Conservation (phyloP, 2,888 invertebrate genomes). For the Pyrrhosoma nymphula region DNA sequence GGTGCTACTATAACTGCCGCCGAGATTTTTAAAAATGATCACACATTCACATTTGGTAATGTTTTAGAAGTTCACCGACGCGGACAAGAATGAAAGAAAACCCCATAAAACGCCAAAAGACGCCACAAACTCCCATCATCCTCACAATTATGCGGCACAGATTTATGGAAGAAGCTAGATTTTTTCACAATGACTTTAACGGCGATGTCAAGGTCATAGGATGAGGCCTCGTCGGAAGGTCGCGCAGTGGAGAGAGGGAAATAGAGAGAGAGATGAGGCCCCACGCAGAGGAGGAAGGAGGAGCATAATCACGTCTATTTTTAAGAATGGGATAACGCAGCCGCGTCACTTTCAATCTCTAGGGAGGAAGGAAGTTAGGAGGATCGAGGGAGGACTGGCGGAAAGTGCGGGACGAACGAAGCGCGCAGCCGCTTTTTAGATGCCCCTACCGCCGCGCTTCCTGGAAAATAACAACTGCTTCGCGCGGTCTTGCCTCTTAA, state of each 20-base stretch:
- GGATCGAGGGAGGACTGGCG: neutral
- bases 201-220: neutral
- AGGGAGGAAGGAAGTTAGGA: neutral
- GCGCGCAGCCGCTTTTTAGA: neutral
- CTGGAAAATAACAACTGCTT: neutral
- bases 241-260: neutral
- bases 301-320: constrained; percentile 1
- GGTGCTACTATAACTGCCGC: too few relatives aligned
- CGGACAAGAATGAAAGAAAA: neutral
- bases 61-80: neutral
- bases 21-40: too few relatives aligned
- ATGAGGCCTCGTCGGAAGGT: neutral
- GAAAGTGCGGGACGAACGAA: neutral
- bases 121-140: neutral
- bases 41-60: neutral
- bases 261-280: neutral
- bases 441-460: neutral
- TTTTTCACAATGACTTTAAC: constrained; percentile 20
- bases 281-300: neutral
- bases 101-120: neutral
- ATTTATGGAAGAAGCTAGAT: neutral
- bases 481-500: neutral
- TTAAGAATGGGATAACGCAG: constrained; percentile 27
- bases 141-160: neutral
- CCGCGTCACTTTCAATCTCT: constrained; percentile 10